Conservation (phyloP, 2,888 invertebrate genomes). For the Blera fallax region DNA sequence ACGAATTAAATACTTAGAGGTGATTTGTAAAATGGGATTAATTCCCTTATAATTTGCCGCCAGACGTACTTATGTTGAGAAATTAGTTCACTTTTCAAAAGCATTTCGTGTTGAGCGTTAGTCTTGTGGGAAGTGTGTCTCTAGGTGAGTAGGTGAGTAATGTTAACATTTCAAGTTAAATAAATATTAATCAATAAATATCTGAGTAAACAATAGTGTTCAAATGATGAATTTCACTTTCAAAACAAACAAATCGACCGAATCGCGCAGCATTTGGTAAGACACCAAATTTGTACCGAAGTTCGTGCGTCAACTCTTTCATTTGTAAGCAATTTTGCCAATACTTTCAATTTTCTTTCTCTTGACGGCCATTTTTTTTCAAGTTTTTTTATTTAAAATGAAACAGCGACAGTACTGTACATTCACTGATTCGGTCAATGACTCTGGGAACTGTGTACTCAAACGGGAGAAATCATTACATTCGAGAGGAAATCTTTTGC, state of each 20-base stretch:
- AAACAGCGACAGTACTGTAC: neutral
- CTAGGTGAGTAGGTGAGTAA: neutral
- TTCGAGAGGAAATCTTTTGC: no score
- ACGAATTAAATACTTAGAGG: conserved; percentile 27
- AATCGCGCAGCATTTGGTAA: neutral
- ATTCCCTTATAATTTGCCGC: neutral
- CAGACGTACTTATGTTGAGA: neutral
- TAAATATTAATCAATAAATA: neutral
- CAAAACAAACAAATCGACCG: conserved; percentile 12
- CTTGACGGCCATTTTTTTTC: no score
- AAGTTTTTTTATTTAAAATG: neutral
- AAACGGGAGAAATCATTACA: no score
- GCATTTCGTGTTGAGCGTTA: neutral
- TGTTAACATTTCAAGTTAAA: neutral
- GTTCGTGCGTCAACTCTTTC: conserved; percentile 56
- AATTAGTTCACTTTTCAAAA: neutral
- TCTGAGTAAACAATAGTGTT: neutral
- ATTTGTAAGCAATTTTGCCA: neutral
- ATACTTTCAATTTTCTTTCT: conserved; percentile 6
- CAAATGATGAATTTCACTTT: conserved; percentile 23
- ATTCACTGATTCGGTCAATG: no score
- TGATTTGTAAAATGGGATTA: conserved; percentile 1
- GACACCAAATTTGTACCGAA: neutral
- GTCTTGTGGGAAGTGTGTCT: neutral
- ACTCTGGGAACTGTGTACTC: no score